These are phyloP conservation scores for Oreonectes daqikongensis DNA, from an alignment of 2,797 vertebrate species.

Conservation along the genomic window DNA sequence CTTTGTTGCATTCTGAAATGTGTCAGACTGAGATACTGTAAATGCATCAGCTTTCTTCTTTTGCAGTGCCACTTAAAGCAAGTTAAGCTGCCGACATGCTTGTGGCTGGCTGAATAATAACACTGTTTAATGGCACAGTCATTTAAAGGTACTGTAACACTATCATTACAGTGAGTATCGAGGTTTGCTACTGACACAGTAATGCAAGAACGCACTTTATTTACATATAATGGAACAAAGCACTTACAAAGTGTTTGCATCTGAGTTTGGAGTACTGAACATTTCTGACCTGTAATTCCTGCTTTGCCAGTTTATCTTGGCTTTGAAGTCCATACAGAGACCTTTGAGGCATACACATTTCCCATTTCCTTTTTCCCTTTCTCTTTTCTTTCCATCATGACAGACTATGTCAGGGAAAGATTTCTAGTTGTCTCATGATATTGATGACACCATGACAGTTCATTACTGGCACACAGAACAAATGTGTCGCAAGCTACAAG, in stretches of 20 bases:
- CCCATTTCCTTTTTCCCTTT: neutral
- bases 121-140: neutral
- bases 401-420: neutral
- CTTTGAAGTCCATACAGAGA: neutral
- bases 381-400: neutral
- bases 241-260: neutral
- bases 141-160: neutral
- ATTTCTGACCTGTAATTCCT: neutral
- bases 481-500: neutral
- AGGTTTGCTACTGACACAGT: neutral
- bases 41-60: neutral
- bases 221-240: neutral
- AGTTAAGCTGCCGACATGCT: neutral
- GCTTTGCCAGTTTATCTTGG: neutral
- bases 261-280: neutral
- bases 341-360: neutral
- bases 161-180: neutral
- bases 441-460: slow-evolving; percentile 34
- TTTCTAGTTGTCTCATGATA: slow-evolving; percentile 2
- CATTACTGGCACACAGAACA: slow-evolving; percentile 11
- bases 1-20: neutral
- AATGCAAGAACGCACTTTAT: neutral
- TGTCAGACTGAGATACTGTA: neutral
- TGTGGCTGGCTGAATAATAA: neutral
- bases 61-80: neutral